Evolutionary conservation across 2,113 vertebrate species (phyloP).

Genomic region (Myotis brandtii): DNA sequence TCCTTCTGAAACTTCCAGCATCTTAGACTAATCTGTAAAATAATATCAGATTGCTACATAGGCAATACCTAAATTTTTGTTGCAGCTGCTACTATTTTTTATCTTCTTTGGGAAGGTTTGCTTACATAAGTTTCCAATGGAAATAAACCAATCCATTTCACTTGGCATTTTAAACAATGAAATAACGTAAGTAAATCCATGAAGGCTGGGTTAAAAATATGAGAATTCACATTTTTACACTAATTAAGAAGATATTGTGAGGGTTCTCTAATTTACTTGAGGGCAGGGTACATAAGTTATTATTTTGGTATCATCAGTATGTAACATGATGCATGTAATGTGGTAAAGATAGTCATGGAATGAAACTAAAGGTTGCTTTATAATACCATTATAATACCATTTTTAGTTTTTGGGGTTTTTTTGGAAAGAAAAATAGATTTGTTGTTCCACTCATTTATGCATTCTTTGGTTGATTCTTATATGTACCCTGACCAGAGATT

Average conservation of each 20-base stretch:
- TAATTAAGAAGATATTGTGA: neutral
- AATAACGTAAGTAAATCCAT: neutral
- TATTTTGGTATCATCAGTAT: neutral
- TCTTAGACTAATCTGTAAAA: neutral
- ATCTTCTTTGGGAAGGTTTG: neutral
- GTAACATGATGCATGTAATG: neutral
- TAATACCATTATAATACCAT: neutral
- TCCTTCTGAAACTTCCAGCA: neutral
- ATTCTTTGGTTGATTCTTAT: neutral
- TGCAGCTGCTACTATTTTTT: neutral
- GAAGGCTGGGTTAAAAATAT: neutral
- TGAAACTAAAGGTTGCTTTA: neutral
- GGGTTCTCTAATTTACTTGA: neutral
- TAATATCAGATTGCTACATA: neutral
- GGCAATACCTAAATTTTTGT: neutral
- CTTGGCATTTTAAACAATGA: conserved; percentile 12
- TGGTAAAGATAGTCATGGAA: neutral
- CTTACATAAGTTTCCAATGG: neutral
- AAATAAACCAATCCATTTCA: neutral
- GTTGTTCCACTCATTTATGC: neutral
- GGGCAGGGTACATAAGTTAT: neutral
- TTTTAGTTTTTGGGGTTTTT: neutral
- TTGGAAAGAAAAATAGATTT: neutral
- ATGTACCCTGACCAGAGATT: neutral
- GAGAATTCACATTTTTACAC: neutral